These are phyloP conservation scores for Musca vetustissima DNA, from an alignment of 1,140 invertebrate genomes.

Conservation along the genomic window DNA sequence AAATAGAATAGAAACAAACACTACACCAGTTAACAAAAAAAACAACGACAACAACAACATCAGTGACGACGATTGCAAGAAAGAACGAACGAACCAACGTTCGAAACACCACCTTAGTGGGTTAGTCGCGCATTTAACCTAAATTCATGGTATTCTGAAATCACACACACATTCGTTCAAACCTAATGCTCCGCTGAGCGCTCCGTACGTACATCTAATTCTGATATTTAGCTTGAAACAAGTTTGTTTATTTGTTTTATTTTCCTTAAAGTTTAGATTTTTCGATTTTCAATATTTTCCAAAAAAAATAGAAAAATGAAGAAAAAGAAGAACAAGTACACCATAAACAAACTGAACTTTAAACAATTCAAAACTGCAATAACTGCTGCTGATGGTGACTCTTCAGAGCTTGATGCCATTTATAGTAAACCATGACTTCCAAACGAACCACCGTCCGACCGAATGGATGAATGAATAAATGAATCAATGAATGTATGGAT, in stretches of 20 bases:
- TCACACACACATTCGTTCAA: background rate
- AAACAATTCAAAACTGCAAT: no score
- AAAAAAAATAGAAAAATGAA: no score
- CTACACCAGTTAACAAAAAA: background rate
- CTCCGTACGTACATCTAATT: background rate
- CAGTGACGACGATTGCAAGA: background rate
- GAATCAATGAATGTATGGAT: no score
- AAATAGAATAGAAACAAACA: background rate
- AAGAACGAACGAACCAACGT: constrained; percentile 1
- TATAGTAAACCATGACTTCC: no score
- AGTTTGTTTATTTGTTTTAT: constrained; percentile 4
- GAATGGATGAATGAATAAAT: no score
- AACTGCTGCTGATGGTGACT: no score
- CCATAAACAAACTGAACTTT: no score
- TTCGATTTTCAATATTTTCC: no score
- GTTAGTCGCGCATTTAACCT: constrained; percentile 22
- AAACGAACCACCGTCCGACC: no score
- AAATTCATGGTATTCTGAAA: constrained; percentile 12
- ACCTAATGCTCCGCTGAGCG: background rate
- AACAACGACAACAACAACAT: background rate
- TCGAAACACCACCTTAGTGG: constrained; percentile 21
- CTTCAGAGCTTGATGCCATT: no score
- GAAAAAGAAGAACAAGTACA: no score
- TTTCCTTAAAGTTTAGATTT: no score
- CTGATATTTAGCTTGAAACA: constrained; percentile 15